phyloP scores from a whole-genome alignment of 2,797 vertebrate genomes.

The Antennarius maculatus region DNA sequence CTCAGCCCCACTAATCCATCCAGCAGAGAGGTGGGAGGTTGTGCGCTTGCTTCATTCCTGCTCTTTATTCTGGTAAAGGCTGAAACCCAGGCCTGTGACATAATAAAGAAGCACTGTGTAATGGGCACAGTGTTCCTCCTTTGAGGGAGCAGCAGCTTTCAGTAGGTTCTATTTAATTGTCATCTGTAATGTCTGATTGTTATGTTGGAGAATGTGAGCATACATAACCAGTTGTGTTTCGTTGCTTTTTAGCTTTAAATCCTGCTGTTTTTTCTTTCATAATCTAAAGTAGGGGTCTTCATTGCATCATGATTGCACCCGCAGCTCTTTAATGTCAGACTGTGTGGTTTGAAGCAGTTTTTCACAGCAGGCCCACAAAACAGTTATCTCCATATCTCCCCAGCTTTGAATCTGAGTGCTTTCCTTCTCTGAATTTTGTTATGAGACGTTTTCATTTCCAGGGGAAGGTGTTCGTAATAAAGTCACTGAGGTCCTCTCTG shows the following conservation, averaged over 20 bases:
- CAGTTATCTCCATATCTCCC: conserved; percentile 37
- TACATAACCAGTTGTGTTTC: neutral
- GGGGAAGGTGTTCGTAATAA: conserved; percentile 63
- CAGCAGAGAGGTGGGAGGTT: conserved; percentile 46
- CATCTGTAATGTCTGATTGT: conserved; percentile 36
- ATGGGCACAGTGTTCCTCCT: conserved; percentile 38
- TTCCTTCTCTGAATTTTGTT: conserved; percentile 34
- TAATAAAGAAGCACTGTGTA: conserved; percentile 47
- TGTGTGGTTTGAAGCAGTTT: conserved; percentile 38
- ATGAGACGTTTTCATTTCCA: conserved; percentile 39
- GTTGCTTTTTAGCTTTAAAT: conserved; percentile 7
- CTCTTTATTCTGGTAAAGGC: conserved; percentile 30
- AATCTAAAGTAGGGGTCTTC: conserved; percentile 40
- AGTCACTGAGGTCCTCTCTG: conserved; percentile 52
- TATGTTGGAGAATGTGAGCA: conserved; percentile 22
- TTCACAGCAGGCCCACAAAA: conserved; percentile 41
- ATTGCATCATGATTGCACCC: conserved; percentile 63
- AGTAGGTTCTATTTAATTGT: conserved; percentile 28
- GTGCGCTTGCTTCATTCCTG: conserved; percentile 35
- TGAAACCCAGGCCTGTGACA: conserved; percentile 31
- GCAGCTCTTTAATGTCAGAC: conserved; percentile 40
- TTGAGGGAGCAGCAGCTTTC: conserved; percentile 32
- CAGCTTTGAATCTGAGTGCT: conserved; percentile 32
- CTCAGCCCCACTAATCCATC: conserved; percentile 23
- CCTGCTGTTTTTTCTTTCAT: conserved; percentile 32